These are phyloP conservation scores for Hemichromis elongatus DNA, from an alignment of 2,113 vertebrate species.

Conservation along the genomic window DNA sequence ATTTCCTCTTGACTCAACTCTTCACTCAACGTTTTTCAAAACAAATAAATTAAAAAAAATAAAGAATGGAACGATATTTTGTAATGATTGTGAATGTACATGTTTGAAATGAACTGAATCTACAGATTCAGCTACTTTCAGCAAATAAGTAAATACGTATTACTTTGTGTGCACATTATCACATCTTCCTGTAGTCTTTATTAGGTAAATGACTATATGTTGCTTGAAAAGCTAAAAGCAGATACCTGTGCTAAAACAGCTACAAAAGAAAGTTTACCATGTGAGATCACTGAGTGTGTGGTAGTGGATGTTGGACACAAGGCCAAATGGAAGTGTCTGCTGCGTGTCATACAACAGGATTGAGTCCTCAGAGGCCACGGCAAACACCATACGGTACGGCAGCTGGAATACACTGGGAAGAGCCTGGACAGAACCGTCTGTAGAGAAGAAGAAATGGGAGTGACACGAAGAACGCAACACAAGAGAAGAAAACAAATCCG, in stretches of 20 bases:
- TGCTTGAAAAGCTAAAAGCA: neutral
- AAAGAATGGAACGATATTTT: too few relatives aligned
- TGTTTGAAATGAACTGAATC: too few relatives aligned
- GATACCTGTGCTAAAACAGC: neutral
- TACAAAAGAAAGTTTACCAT: slow-evolving; percentile 73
- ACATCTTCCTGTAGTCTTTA: neutral
- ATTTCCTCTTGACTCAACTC: neutral
- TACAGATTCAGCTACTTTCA: neutral
- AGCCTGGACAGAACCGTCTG: slow-evolving; percentile 69
- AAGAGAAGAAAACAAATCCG: neutral
- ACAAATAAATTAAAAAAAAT: too few relatives aligned
- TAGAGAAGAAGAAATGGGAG: neutral
- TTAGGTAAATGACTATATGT: neutral
- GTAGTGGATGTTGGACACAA: slow-evolving; percentile 95
- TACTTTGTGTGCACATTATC: neutral
- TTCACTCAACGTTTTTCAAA: too few relatives aligned
- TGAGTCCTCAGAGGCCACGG: slow-evolving; percentile 93
- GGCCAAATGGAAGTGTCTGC: slow-evolving; percentile 88
- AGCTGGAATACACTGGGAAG: slow-evolving; percentile 71
- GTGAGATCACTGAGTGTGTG: slow-evolving; percentile 96
- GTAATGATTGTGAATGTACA: too few relatives aligned
- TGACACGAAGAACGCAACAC: neutral
- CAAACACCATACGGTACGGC: slow-evolving; percentile 93
- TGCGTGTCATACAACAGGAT: slow-evolving; percentile 93
- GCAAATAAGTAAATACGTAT: neutral